Evolutionary conservation across 2,888 invertebrate species (phyloP).

Genomic region (Acleris literana): DNA sequence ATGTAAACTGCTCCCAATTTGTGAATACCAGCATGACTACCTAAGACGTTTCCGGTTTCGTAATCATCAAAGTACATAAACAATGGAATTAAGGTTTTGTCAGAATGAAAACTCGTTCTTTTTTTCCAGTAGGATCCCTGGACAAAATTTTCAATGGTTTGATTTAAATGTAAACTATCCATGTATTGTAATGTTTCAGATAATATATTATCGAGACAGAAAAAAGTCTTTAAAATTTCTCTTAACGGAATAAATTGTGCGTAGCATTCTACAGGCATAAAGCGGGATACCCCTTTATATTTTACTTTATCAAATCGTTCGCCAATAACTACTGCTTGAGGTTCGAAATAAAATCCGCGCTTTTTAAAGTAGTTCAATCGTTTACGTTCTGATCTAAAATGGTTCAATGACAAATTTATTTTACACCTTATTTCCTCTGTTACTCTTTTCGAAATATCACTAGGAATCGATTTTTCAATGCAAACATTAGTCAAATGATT

Average conservation of each 20-base stretch:
- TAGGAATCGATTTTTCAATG: neutral
- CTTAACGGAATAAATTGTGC: constrained; percentile 27
- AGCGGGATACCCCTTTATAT: neutral
- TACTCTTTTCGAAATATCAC: neutral
- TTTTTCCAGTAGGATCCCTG: neutral
- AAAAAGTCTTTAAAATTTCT: constrained; percentile 25
- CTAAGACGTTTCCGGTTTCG: constrained; percentile 35
- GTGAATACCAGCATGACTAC: constrained; percentile 37
- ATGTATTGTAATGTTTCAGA: constrained; percentile 8
- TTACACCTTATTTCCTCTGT: neutral
- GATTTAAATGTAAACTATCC: neutral
- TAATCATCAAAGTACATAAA: constrained; percentile 38
- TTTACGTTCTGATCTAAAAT: neutral
- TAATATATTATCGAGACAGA: constrained; percentile 17
- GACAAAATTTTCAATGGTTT: neutral
- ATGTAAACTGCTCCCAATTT: constrained; percentile 41
- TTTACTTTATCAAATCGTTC: constrained; percentile 15
- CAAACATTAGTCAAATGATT: neutral
- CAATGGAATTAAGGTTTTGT: constrained; percentile 21
- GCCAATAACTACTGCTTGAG: constrained; percentile 14
- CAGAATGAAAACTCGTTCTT: neutral
- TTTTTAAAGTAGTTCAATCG: neutral
- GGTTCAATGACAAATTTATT: neutral
- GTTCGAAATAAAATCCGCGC: neutral
- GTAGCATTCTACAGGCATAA: neutral